phyloP scores from a whole-genome alignment of 2,888 invertebrate species.

The Heteropelma amictum region DNA sequence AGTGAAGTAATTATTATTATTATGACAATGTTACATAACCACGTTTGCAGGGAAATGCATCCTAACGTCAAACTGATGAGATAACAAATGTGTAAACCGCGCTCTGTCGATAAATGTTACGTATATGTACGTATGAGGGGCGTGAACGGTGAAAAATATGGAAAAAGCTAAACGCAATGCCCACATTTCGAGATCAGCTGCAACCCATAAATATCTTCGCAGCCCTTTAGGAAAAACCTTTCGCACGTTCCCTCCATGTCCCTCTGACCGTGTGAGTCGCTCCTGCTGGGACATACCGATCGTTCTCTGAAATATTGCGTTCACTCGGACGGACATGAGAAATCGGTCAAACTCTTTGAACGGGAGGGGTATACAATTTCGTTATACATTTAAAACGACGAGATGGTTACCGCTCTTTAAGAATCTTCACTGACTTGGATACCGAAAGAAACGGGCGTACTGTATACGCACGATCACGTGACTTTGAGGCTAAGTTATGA shows the following conservation, averaged over 20 bases:
- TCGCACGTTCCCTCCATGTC: constrained; percentile 49
- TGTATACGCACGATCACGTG: background rate
- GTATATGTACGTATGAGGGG: constrained; percentile 23
- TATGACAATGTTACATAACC: background rate
- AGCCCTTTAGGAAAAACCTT: constrained; percentile 61
- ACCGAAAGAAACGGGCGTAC: background rate
- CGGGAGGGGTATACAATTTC: background rate
- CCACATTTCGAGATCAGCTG: constrained; percentile 63
- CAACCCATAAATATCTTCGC: constrained; percentile 65
- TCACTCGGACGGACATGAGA: constrained; percentile 14
- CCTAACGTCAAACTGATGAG: background rate
- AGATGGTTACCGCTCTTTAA: constrained; percentile 39
- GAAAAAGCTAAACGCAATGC: constrained; percentile 34
- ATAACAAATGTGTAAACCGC: background rate
- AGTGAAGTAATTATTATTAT: background rate
- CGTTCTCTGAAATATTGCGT: constrained; percentile 44
- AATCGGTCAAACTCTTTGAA: constrained; percentile 50
- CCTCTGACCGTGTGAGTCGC: constrained; percentile 31
- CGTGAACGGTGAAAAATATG: constrained; percentile 44
- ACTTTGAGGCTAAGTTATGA: constrained; percentile 27
- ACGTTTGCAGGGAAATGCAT: background rate
- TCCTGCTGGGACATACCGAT: constrained; percentile 26
- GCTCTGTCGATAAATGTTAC: constrained; percentile 13
- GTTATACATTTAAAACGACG: constrained; percentile 12
- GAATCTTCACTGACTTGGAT: constrained; percentile 10